Evolutionary conservation across 2,888 invertebrate species (phyloP).

Genomic region (Lasius fuliginosus): DNA sequence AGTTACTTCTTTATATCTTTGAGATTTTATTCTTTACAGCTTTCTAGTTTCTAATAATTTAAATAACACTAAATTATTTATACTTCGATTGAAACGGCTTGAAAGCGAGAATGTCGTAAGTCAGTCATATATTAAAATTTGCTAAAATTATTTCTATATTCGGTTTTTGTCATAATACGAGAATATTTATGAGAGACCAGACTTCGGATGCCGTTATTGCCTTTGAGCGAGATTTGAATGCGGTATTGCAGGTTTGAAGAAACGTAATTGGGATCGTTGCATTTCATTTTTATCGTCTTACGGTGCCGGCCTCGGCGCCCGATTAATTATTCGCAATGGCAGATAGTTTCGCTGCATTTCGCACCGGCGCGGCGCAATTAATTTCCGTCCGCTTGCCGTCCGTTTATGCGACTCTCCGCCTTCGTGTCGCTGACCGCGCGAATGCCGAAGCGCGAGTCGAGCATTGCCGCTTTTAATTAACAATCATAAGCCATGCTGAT

Average conservation of each 20-base stretch:
- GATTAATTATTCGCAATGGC: constrained; percentile 74
- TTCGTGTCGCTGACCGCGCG: constrained; percentile 60
- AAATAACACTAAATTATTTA: background rate
- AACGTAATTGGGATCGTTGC: constrained; percentile 27
- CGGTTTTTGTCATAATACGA: background rate
- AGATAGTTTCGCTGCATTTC: constrained; percentile 76
- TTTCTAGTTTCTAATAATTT: background rate
- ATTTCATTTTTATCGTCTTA: constrained; percentile 10
- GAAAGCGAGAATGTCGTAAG: background rate
- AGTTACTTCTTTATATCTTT: background rate
- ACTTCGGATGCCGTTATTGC: background rate
- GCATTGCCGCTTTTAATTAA: constrained; percentile 52
- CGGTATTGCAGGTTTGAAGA: background rate
- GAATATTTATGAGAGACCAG: background rate
- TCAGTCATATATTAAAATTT: background rate
- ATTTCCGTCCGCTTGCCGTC: constrained; percentile 68
- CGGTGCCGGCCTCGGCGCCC: constrained; percentile 68
- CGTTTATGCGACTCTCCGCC: constrained; percentile 71
- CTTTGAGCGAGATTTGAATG: background rate
- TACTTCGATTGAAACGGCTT: background rate
- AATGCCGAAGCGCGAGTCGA: constrained; percentile 41
- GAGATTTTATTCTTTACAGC: constrained; percentile 10
- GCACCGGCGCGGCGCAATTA: constrained; percentile 70
- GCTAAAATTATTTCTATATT: background rate
- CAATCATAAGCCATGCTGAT: constrained; percentile 36